Percentiles rank a stretch among this genome's conserved stretches.
Evolutionary conservation across 2,113 vertebrate species (phyloP).

Genomic region (Malurus melanocephalus): DNA sequence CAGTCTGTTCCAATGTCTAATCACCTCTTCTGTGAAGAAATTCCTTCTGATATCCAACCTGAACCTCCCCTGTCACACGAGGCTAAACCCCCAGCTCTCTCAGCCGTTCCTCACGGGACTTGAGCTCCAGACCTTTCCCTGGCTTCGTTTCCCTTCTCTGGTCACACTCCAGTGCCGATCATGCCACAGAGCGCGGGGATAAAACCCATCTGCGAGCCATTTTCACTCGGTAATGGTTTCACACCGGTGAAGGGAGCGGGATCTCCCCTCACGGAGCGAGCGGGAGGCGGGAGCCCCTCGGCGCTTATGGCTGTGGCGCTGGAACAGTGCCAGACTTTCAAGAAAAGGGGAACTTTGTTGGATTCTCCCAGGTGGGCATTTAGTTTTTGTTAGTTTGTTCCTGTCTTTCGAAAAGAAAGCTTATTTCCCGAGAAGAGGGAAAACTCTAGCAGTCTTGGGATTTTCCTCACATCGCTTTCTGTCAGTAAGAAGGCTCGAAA

Average conservation of each 20-base stretch:
- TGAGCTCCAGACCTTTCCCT: not conserved
- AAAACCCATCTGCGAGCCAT: rapidly evolving
- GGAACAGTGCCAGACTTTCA: rapidly evolving
- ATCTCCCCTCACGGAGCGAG: not conserved
- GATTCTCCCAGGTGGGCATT: not conserved
- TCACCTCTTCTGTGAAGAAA: not conserved
- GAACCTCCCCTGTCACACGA: not conserved
- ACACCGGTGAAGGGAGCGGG: rapidly evolving
- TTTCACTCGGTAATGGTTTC: not conserved
- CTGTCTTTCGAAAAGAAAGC: not conserved
- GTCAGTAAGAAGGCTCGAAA: not conserved
- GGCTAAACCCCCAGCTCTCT: not conserved
- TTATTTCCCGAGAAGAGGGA: not conserved
- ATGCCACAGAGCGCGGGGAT: not conserved
- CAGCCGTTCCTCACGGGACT: not conserved
- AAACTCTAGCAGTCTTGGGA: not conserved
- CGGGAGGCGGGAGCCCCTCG: not conserved
- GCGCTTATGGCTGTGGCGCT: not conserved
- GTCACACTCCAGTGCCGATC: not conserved
- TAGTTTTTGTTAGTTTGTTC: not conserved
- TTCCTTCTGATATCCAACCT: not conserved
- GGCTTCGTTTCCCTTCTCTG: not conserved
- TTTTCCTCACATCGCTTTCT: not conserved
- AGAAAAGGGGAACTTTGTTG: rapidly evolving
- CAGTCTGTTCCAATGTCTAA: not conserved